Conservation (phyloP, 1,140 invertebrate species). For the Oscheius sp. region DNA sequence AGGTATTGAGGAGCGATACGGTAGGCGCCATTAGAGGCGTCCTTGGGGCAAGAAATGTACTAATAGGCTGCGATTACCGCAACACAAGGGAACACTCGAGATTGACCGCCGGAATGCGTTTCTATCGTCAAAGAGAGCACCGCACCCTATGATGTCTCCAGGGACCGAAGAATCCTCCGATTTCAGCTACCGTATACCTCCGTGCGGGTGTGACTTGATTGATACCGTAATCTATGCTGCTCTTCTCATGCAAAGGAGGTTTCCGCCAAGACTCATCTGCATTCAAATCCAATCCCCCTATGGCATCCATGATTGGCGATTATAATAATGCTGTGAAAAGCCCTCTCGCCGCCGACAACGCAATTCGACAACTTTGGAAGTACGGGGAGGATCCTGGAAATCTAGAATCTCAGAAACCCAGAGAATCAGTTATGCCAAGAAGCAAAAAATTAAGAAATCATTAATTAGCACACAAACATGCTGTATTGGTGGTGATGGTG, state of each 20-base stretch:
- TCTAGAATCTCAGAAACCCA: too few relatives aligned
- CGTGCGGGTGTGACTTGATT: not conserved
- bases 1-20: not conserved
- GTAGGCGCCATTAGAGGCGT: constrained; percentile 4
- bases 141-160: not conserved
- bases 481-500: too few relatives aligned
- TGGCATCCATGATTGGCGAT: constrained; percentile 11
- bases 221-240: constrained; percentile 1
- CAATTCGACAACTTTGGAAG: not conserved
- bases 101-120: constrained; percentile 9
- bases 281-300: constrained; percentile 13
- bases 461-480: too few relatives aligned
- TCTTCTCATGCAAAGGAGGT: constrained; percentile 9
- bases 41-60: constrained; percentile 13
- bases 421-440: too few relatives aligned
- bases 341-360: constrained; percentile 1
- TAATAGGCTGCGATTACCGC: constrained; percentile 11
- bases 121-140: not conserved
- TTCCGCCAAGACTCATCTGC: not conserved
- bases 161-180: not conserved
- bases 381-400: too few relatives aligned
- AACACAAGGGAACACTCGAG: constrained; percentile 11
- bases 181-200: not conserved
- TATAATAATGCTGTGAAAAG: constrained; percentile 11
- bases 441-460: too few relatives aligned